Base-by-base conservation (phyloP, 1,140 invertebrate species). In the Melanaphis sacchari region DNA sequence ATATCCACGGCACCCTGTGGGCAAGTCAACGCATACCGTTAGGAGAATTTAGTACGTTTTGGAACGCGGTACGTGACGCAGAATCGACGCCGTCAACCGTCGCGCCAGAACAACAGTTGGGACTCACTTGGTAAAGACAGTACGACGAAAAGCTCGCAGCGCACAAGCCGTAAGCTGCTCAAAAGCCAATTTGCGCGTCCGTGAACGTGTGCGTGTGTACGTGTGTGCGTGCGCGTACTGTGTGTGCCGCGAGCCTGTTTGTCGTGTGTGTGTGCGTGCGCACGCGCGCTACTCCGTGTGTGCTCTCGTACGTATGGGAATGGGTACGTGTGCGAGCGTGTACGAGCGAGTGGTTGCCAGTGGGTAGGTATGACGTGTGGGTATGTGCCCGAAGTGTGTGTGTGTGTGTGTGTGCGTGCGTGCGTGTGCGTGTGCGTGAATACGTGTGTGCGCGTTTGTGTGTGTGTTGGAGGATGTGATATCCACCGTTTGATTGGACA, bases 401-500 rank as follows among this genome's bases (percentile, higher is more conserved):
- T 4, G 41, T 21, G 49, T n/a, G 87, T 49, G 46, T 89, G 24
- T 41, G 52, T 84, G 24, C 21, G 43, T 41, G 49, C 22, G n/a
- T 36, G 52, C 24, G 49, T 18, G 49, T 43, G 88, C 4, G n/a
- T 8, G 26, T 9, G 9, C 15, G 36, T n/a, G 49, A 26, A 11
- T 24, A 26, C 18, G 46, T 1, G 36, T n/a, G 24, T 90, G 52
- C 89, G 90, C 1, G 40, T 21, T 26, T 31, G 49, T 22, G 49
- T 22, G 49, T 18, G 59, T 76, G 59, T 76, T 76, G 46, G n/a
- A n/a, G n/a, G n/a, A 82, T 85, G 91, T 93, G 91, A 93, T 93
- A 93, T 93, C 91, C 91, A 41, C 91, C 91, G 91, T 93, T 93
- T 93, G 81, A 93, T 93, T 93, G 91, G 91, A 85, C 91, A 41